These are phyloP conservation scores for Platichthys flesus DNA, from an alignment of 2,113 vertebrate species.

Conservation along the genomic window DNA sequence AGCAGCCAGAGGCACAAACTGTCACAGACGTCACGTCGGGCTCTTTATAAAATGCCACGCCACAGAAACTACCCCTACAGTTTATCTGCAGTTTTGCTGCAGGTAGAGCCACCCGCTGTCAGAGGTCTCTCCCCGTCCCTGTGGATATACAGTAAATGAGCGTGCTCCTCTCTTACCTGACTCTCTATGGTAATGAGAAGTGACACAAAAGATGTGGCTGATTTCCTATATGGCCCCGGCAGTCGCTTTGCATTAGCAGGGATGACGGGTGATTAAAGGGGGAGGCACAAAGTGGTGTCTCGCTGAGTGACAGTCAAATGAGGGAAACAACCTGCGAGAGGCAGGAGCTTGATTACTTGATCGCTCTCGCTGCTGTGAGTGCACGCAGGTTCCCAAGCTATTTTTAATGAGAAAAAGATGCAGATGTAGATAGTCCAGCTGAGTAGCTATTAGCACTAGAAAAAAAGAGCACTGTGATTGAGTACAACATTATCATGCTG, in stretches of 20 bases:
- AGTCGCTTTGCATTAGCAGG: conserved; percentile 76
- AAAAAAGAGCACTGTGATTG: conserved; percentile 19
- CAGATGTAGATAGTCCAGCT: conserved; percentile 62
- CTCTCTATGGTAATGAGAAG: conserved; percentile 67
- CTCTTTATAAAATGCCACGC: conserved; percentile 2
- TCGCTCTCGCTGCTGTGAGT: conserved; percentile 51
- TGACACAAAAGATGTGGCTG: conserved; percentile 78
- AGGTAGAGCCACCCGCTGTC: conserved; percentile 7
- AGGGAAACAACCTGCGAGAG: conserved; percentile 58
- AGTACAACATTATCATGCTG: conserved; percentile 42
- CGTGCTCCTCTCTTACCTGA: conserved; percentile 62
- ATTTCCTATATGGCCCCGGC: conserved; percentile 69
- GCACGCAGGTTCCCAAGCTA: conserved; percentile 55
- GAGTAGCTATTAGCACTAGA: conserved; percentile 59
- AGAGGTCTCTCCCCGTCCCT: conserved; percentile 18
- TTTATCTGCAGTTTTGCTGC: conserved; percentile 11
- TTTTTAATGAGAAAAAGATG: conserved; percentile 77
- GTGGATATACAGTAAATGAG: conserved; percentile 44
- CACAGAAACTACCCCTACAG: conserved; percentile 12
- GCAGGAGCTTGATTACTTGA: conserved; percentile 69
- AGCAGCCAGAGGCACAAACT: conserved; percentile 31
- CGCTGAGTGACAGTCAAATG: conserved; percentile 74
- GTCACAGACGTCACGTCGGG: conserved; percentile 25
- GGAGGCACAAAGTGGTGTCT: conserved; percentile 57
- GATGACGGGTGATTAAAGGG: conserved; percentile 71